Conservation (phyloP, 2,113 vertebrate species). For the Chitala chitala region DNA sequence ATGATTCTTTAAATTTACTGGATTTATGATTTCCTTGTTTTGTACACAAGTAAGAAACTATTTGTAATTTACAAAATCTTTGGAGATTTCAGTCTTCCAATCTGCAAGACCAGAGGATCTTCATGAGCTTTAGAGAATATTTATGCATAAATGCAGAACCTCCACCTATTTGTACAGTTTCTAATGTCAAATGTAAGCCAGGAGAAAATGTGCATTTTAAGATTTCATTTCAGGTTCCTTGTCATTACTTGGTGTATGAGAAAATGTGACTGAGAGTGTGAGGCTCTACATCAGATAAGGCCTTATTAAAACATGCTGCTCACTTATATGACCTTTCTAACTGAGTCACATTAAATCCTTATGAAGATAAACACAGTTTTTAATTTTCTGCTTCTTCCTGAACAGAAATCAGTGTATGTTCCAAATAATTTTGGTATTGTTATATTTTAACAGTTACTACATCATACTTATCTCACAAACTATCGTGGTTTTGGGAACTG, state of each 20-base stretch:
- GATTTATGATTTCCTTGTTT: too few species aligned
- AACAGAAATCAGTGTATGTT: not conserved
- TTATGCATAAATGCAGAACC: not conserved
- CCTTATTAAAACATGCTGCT: not conserved
- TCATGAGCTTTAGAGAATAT: too few species aligned
- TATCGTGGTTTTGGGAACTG: not conserved
- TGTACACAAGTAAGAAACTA: too few species aligned
- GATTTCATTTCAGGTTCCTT: too few species aligned
- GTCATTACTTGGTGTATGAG: too few species aligned
- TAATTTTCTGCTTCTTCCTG: not conserved
- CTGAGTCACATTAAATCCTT: not conserved
- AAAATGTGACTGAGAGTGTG: too few species aligned
- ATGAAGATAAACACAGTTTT: not conserved
- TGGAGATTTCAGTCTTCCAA: constrained; percentile 9
- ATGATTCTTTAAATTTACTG: too few species aligned
- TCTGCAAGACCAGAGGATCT: too few species aligned
- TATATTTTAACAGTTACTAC: not conserved
- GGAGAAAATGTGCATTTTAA: too few species aligned
- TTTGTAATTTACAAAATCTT: not conserved
- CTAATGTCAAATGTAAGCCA: too few species aligned
- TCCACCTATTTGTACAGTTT: not conserved
- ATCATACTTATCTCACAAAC: not conserved
- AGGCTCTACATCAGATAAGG: not conserved
- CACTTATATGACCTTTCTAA: not conserved
- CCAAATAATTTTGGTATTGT: not conserved